Conservation (phyloP, 1,140 invertebrate genomes). For the Neodiprion lecontei region DNA sequence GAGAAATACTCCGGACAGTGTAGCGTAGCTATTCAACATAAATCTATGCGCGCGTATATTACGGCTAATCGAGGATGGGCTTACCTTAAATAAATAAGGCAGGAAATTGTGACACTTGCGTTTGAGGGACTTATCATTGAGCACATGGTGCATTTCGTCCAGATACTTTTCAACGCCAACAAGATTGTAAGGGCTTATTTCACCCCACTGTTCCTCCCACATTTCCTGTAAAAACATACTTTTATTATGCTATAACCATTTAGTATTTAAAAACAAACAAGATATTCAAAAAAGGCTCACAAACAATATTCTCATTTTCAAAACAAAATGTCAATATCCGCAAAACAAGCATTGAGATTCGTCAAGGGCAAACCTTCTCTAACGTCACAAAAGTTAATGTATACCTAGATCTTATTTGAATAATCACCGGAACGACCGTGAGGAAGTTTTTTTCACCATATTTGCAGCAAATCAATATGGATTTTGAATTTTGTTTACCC, state of each 20-base stretch:
- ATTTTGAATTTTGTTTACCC: no score
- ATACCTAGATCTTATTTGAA: no score
- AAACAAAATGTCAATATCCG: no score
- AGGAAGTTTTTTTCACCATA: no score
- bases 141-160: conserved; percentile 79
- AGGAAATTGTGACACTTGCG: conserved; percentile 78
- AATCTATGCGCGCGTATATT: background rate
- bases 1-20: background rate
- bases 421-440: no score
- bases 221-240: conserved; percentile 64
- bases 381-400: no score
- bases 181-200: conserved; percentile 79
- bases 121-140: conserved; percentile 76
- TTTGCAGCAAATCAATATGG: no score
- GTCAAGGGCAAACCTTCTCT: no score
- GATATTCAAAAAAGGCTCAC: background rate
- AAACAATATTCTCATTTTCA: background rate
- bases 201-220: conserved; percentile 86
- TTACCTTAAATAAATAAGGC: conserved; percentile 81
- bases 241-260: conserved; percentile 24
- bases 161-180: conserved; percentile 82
- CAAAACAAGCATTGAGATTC: no score
- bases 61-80: background rate
- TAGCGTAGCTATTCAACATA: background rate
- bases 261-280: conserved; percentile 12